Percentiles rank a stretch among this genome's conserved stretches.
Evolutionary conservation across 92 coral and sea anemone species (phyloP).

Genomic region (Galaxea fascicularis): DNA sequence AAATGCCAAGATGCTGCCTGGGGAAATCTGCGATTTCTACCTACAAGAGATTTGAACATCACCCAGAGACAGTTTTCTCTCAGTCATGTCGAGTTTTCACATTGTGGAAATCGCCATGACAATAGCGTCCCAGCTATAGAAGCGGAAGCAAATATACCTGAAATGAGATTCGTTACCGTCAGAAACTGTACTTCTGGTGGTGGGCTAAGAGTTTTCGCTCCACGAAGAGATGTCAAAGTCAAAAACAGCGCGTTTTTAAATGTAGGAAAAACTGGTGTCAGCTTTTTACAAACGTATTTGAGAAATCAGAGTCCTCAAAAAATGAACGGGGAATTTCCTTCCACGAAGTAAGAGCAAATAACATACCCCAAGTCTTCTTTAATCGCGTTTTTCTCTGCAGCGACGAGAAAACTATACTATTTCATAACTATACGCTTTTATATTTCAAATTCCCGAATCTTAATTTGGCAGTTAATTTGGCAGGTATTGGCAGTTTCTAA

Average conservation of each 20-base stretch:
- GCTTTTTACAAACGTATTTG: constrained; percentile 37
- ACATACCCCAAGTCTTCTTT: constrained; percentile 53
- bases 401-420: constrained; percentile 2
- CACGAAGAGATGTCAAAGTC: constrained; percentile 16
- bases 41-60: constrained; percentile 15
- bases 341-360: constrained; percentile 34
- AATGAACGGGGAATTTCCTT: constrained; percentile 53
- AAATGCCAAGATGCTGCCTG: constrained; percentile 60
- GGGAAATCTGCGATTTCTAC: constrained; percentile 68
- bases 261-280: constrained; percentile 31
- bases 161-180: constrained; percentile 33
- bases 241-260: constrained; percentile 16
- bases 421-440: constrained; percentile 28
- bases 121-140: constrained; percentile 62
- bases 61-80: constrained; percentile 42
- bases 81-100: constrained; percentile 49
- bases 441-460: constrained; percentile 49
- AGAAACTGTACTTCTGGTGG: constrained; percentile 62
- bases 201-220: constrained; percentile 37
- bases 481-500: constrained; percentile 38
- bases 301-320: constrained; percentile 24
- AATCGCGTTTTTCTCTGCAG: constrained; percentile 63
- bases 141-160: constrained; percentile 40
- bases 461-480: constrained; percentile 33
- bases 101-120: constrained; percentile 65